Evolutionary conservation across 2,888 invertebrate species (phyloP).

Genomic region (Dinocampus coccinellae): DNA sequence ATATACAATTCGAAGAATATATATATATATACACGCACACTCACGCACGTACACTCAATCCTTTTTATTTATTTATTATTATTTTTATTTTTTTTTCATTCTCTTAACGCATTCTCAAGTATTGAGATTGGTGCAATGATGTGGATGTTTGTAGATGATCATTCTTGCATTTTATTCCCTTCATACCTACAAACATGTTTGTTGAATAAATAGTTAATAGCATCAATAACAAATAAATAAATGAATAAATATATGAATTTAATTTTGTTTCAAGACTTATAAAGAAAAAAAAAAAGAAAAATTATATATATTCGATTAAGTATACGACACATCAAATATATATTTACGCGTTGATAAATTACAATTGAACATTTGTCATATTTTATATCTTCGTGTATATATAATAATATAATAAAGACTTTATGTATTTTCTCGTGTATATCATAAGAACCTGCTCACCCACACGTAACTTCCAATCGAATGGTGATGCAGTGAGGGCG

Average conservation of each 20-base stretch:
- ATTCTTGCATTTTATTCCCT: background rate
- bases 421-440: constrained; percentile 4
- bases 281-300: too few relatives aligned
- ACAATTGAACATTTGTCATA: background rate
- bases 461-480: constrained; percentile 11
- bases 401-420: background rate
- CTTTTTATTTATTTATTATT: constrained; percentile 6
- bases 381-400: constrained; percentile 2
- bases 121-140: background rate
- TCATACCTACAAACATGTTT: background rate
- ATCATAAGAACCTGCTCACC: constrained; percentile 29
- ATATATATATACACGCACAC: constrained; percentile 6
- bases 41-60: background rate
- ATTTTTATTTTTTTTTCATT: background rate
- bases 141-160: constrained; percentile 6
- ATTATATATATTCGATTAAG: too few relatives aligned
- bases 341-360: background rate
- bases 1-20: constrained; percentile 25
- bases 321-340: background rate
- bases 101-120: background rate
- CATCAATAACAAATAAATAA: background rate
- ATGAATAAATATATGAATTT: background rate
- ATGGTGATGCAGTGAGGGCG: background rate
- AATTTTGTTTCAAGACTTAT: too few relatives aligned
- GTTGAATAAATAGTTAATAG: background rate